A percentile compares a stretch with the other conserved stretches of the same genome.
Conservation (phyloP, 2,797 vertebrate genomes). For the Emydoidea blandingii region DNA sequence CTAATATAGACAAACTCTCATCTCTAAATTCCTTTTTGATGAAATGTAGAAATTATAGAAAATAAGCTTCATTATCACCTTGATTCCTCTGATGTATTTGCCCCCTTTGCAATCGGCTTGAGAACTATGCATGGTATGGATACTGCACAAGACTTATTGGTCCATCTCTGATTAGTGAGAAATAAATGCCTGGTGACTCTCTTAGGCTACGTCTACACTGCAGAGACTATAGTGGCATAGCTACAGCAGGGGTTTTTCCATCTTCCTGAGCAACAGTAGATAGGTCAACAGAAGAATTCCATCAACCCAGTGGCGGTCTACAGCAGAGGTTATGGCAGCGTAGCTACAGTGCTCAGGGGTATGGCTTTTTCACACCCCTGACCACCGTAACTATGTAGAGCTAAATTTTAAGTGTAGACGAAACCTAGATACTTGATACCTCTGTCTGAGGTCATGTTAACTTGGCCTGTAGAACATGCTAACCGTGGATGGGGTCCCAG, state of each 20-base stretch:
- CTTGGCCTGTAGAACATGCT: not conserved
- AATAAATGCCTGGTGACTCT: not conserved
- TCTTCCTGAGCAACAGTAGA: too few relatives aligned
- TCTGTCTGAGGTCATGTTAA: not conserved
- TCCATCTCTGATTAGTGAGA: not conserved
- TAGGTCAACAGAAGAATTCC: too few relatives aligned
- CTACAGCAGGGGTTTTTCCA: too few relatives aligned
- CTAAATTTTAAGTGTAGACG: too few relatives aligned
- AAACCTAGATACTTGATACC: not conserved
- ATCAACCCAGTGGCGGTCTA: too few relatives aligned
- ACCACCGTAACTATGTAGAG: too few relatives aligned
- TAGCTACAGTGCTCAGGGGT: too few relatives aligned
- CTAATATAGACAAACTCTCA: not conserved
- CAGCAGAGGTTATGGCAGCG: too few relatives aligned
- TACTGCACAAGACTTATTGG: not conserved
- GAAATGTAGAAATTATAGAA: not conserved
- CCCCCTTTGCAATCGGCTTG: not conserved
- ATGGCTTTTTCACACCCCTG: too few relatives aligned
- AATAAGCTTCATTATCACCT: not conserved
- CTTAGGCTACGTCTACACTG: too few relatives aligned
- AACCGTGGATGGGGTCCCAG: not conserved
- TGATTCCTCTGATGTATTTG: not conserved
- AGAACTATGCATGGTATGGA: not conserved
- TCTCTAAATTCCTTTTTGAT: not conserved
- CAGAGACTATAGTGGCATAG: too few relatives aligned